These are phyloP conservation scores for Diploscapter pachys DNA, from an alignment of 1,140 invertebrate genomes.

Conservation along the genomic window DNA sequence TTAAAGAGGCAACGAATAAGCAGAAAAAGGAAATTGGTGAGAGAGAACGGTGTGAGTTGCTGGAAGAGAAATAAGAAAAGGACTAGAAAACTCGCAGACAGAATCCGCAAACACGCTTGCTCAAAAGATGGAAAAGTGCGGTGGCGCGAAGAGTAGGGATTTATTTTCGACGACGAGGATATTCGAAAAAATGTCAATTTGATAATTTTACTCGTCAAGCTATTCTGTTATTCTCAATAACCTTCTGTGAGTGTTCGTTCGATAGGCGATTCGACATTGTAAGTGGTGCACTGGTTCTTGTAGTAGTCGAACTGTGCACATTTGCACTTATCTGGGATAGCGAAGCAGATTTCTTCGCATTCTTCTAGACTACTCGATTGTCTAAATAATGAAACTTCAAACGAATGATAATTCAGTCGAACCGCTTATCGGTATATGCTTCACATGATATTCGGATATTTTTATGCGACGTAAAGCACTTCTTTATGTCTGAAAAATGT, in stretches of 20 bases:
- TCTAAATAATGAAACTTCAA: slow-evolving; percentile 1
- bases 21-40: no score
- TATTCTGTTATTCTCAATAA: background rate
- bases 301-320: slow-evolving; percentile 11
- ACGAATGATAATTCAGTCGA: slow-evolving; percentile 12
- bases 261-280: background rate
- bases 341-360: slow-evolving; percentile 6
- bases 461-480: background rate
- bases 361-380: background rate
- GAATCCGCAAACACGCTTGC: no score
- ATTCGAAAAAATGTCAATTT: no score
- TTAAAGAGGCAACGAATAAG: no score
- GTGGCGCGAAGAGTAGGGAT: no score
- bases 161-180: no score
- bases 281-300: background rate
- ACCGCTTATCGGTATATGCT: background rate
- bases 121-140: no score
- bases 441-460: slow-evolving; percentile 5
- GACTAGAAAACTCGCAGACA: no score
- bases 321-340: slow-evolving; percentile 2
- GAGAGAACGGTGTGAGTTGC: no score
- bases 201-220: background rate
- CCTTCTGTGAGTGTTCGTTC: background rate
- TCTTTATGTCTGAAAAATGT: background rate
- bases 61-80: no score